Evolutionary conservation across 1,140 invertebrate species (phyloP), one percentile per base, ranked within the genome.

Genomic region (Acromyrmex charruanus): DNA sequence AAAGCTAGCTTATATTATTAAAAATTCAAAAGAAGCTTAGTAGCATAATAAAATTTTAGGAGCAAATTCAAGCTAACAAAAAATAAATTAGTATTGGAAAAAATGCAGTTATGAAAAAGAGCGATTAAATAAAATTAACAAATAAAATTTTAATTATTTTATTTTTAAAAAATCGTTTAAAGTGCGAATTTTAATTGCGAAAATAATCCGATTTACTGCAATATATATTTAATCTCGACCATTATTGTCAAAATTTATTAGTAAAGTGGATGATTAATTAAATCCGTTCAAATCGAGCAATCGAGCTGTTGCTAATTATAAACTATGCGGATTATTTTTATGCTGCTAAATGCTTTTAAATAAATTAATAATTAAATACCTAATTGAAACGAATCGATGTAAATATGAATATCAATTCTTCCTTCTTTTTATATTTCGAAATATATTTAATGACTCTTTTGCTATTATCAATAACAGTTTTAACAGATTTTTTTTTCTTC

Each of bases 311-410:
- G 49, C 7, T 59, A 5, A 28, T 61, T 28, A 14, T 28, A 14
- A n/a, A 75, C 18, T 58, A 16, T 65, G 1, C 3, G 35, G 35
- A 55, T 72, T 55, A 72, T 72, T 31, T 55, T n/a, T 72, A 68
- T 68, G 10, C 35, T 55, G 28, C 7, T 53, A 31, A 72, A 55
- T 55, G 18, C 2, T 74, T 74, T 21, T 14, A 58, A 4, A 58
- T 74, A 21, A 74, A 58, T 58, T 55, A 53, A 28, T 53, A 35
- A 35, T 6, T 35, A 35, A 35, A 35, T n/a, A 74, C 1, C 2
- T 35, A 55, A 31, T 31, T 39, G 12, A 75, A 55, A 74, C 0
- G 12, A 75, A 55, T 31, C 1, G 6, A 18, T n/a, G 18, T 55
- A 74, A 74, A 35, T 55, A 7, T 35, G 28, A 74, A 21, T 35